phyloP scores from a whole-genome alignment of 2,113 vertebrate species.

The Cranoglanis bouderius region DNA sequence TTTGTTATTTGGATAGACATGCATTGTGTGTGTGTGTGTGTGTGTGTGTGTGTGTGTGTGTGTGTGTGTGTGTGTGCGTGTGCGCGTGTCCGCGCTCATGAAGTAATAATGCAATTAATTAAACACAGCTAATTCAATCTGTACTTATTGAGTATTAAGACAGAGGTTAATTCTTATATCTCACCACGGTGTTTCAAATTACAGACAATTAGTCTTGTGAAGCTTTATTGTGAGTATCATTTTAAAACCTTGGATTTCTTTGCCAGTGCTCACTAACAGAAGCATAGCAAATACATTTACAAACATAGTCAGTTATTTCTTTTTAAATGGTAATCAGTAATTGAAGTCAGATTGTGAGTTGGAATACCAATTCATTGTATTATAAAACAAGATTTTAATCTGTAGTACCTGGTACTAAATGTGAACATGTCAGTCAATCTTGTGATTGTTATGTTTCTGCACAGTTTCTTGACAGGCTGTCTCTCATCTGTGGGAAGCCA shows the following conservation, averaged over 20 bases:
- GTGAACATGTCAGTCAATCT: background rate
- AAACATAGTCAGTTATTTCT: background rate
- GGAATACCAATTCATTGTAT: background rate
- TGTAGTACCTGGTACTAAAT: background rate
- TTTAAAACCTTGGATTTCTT: background rate
- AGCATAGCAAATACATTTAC: background rate
- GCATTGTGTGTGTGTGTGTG: background rate
- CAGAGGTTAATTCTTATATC: slow-evolving; percentile 29
- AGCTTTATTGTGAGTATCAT: background rate
- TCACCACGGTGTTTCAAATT: slow-evolving; percentile 34
- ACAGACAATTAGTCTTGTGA: background rate
- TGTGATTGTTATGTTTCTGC: background rate
- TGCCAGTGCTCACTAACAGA: background rate
- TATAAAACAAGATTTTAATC: background rate
- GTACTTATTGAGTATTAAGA: slow-evolving; percentile 41
- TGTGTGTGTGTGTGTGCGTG: background rate
- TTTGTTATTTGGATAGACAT: slow-evolving; percentile 51
- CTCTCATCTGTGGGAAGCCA: background rate
- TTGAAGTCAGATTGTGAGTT: background rate
- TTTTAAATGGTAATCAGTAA: background rate
- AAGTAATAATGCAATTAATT: slow-evolving; percentile 47
- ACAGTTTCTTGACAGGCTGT: background rate
- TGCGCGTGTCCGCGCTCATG: background rate
- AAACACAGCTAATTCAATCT: slow-evolving; percentile 48
- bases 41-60: background rate